Conservation (phyloP, 2,888 invertebrate genomes). For the Drosophila nr. perissopoda region DNA sequence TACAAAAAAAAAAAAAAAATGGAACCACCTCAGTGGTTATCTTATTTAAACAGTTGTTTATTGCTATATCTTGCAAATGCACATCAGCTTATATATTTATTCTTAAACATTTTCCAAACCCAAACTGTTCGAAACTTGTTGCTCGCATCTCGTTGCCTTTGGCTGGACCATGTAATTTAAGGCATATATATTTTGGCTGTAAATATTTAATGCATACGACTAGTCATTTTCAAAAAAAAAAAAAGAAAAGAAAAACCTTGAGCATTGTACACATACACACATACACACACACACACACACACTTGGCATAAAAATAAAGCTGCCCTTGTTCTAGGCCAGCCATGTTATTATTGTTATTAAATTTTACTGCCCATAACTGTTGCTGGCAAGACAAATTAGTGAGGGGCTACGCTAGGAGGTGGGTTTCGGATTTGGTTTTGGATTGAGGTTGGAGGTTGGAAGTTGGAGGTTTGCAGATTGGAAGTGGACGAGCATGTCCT, state of each 20-base stretch:
- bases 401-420: conserved; percentile 5
- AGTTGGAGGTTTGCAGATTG: conserved; percentile 1
- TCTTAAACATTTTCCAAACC: not conserved
- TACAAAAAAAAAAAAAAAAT: not conserved
- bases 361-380: conserved; percentile 79
- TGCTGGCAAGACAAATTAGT: conserved; percentile 69
- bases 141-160: conserved; percentile 17
- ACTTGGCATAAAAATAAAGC: conserved; percentile 62
- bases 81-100: not conserved
- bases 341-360: conserved; percentile 79
- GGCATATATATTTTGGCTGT: conserved; percentile 66
- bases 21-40: not conserved
- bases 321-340: conserved; percentile 57
- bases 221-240: conserved; percentile 55
- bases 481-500: conserved; percentile 2
- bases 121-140: not conserved
- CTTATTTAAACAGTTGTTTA: not conserved
- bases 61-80: not conserved
- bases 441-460: no score
- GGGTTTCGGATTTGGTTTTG: not conserved
- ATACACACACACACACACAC: conserved; percentile 14
- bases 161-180: conserved; percentile 51
- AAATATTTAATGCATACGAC: conserved; percentile 75
- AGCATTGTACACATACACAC: conserved; percentile 2
- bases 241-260: not conserved